Conservation (phyloP, 1,140 invertebrate species). For the Mya arenaria region DNA sequence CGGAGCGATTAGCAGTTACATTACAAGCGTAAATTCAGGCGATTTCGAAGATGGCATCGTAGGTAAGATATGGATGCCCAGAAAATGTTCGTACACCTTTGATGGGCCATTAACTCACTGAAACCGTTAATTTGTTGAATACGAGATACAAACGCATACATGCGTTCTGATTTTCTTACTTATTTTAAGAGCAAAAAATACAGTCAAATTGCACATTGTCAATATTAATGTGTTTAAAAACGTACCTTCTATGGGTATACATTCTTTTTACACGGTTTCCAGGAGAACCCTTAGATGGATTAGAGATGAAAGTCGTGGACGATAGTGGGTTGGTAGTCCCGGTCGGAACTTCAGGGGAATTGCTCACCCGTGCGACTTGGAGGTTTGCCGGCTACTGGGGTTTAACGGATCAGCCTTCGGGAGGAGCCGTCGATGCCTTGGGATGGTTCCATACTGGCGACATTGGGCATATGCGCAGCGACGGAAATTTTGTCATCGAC, state of each 20-base stretch:
- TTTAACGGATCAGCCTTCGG: not conserved
- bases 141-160: not conserved
- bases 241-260: not conserved
- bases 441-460: conserved; percentile 54
- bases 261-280: not conserved
- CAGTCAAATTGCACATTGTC: not conserved
- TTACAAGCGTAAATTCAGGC: not conserved
- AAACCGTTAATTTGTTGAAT: not conserved
- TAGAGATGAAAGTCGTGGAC: conserved; percentile 57
- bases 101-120: not conserved
- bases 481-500: conserved; percentile 24
- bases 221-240: not conserved
- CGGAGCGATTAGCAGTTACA: not conserved
- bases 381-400: conserved; percentile 1
- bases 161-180: not conserved
- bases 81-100: not conserved
- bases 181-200: not conserved
- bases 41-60: conserved; percentile 44
- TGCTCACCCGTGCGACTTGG: conserved; percentile 4
- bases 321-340: conserved; percentile 12
- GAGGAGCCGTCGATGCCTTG: conserved; percentile 8
- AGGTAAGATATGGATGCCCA: conserved; percentile 1
- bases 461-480: conserved; percentile 15
- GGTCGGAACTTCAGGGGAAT: conserved; percentile 25
- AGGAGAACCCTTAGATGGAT: conserved; percentile 43